Percentiles rank a stretch among this genome's conserved stretches.
These are phyloP conservation scores for Protobothrops mucrosquamatus DNA, from an alignment of 2,113 vertebrate genomes.

Conservation along the genomic window DNA sequence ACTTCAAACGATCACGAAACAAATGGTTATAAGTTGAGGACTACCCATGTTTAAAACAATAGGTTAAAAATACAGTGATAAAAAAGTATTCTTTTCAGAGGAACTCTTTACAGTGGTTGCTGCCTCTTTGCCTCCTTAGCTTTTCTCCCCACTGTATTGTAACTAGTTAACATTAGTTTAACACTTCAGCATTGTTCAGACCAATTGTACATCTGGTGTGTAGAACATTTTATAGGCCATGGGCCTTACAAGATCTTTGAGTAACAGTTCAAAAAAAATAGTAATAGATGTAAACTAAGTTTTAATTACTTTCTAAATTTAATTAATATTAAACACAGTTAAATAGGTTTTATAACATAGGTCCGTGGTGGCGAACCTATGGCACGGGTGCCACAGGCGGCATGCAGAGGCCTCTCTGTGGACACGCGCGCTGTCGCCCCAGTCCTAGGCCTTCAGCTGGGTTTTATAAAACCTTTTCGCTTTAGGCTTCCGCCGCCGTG, in stretches of 20 bases:
- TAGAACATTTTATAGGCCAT: background rate
- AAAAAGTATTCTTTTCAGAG: background rate
- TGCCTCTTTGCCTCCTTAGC: background rate
- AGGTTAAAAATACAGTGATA: background rate
- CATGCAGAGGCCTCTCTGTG: too few species aligned
- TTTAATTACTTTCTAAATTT: background rate
- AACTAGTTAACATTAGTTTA: background rate
- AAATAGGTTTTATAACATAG: background rate
- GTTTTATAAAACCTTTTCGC: too few species aligned
- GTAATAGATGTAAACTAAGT: background rate
- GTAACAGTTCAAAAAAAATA: background rate
- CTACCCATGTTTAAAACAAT: background rate
- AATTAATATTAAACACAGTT: background rate
- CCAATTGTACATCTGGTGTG: background rate
- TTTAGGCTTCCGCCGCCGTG: too few species aligned
- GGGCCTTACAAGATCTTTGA: background rate
- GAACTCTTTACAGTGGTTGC: background rate
- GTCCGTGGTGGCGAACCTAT: too few species aligned
- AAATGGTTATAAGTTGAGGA: background rate
- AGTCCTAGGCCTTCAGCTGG: too few species aligned
- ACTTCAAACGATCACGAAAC: background rate
- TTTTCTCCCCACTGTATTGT: background rate
- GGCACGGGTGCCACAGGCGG: too few species aligned
- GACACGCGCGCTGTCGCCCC: too few species aligned
- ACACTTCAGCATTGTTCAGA: background rate